Evolutionary conservation across 2,113 vertebrate genomes (phyloP).

Genomic region (Epinephelus cyanopodus): DNA sequence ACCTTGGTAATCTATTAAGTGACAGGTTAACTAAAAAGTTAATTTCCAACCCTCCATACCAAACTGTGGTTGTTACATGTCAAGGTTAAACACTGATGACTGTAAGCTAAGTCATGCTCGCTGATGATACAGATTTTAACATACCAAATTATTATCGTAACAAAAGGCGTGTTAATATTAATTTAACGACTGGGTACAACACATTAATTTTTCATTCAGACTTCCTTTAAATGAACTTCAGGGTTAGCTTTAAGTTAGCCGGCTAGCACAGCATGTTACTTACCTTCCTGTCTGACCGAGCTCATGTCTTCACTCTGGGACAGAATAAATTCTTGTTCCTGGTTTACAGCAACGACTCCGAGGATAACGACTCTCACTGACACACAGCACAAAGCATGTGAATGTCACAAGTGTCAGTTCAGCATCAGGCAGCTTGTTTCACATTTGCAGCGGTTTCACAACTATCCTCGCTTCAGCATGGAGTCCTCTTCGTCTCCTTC

Average conservation of each 20-base stretch:
- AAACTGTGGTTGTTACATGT: background rate
- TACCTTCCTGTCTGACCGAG: conserved; percentile 71
- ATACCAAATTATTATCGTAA: background rate
- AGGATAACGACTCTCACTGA: background rate
- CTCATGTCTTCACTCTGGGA: conserved; percentile 59
- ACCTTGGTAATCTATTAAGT: too few species aligned
- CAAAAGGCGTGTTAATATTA: background rate
- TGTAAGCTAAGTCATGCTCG: background rate
- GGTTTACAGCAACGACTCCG: background rate
- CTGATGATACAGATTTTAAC: background rate
- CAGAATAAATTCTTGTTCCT: background rate
- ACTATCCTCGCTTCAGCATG: background rate
- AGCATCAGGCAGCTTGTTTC: conserved; percentile 22
- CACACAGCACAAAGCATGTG: background rate
- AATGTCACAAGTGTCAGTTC: background rate
- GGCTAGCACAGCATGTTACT: conserved; percentile 16
- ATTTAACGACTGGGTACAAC: accelerated
- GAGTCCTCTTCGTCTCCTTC: conserved; percentile 25
- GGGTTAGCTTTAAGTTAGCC: conserved; percentile 39
- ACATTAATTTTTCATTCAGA: conserved; percentile 11
- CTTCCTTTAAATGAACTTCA: background rate
- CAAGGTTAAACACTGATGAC: conserved; percentile 56
- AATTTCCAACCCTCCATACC: too few species aligned
- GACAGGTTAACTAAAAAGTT: too few species aligned
- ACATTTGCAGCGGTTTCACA: background rate